Evolutionary conservation across 1,140 invertebrate species (phyloP), one percentile per base, ranked within the genome.

Genomic region (Plectrocnemia conspersa): DNA sequence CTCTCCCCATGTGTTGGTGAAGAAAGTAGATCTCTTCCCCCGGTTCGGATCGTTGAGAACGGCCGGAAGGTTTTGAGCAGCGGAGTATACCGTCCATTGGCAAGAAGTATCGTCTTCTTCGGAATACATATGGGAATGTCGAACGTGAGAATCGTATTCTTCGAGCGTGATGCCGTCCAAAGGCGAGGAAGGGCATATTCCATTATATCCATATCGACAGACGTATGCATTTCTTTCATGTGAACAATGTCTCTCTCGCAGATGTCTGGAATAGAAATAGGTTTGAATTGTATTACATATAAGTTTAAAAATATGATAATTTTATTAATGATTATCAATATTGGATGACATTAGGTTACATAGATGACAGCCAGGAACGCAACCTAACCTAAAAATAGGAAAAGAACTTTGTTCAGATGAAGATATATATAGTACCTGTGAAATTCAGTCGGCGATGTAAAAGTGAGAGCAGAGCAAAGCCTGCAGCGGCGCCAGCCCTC

Each of bases 1-100:
- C 65, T 97, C 93, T 32, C 97, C 96, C 97, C 97, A 99, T 58
- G 93, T 95, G 71, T 93, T 93, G 1, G 94, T 97, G 65, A 99
- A 94, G 64, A 99, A 93, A 68, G 95, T 91, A 65, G 80, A 84
- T 68, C 89, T 89, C 71, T 91, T 93, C 47, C 90, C 87, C 63
- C 85, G 84, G 41, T 86, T 85, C 0, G 97, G 96, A 77, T 99
- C 95, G 75, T 97, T 97, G 21, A 99, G 78, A 49, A 97, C 92
- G 44, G 95, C 93, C 18, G 96, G 91, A 58, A 99, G 78, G 74
- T 98, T 98, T 73, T 97, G 93, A 16, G 88, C 82, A 21, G 92
- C 86, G 4, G 83, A 86, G 69, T 86, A 89, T 44, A 89, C 76
- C 3, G 84, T 82, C 86, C 87, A 90, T 46, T 82, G 76, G 11